A percentile compares a stretch with the other conserved stretches of the same genome.
These are phyloP conservation scores for Plectropomus leopardus DNA, from an alignment of 2,113 vertebrate genomes.

Conservation along the genomic window DNA sequence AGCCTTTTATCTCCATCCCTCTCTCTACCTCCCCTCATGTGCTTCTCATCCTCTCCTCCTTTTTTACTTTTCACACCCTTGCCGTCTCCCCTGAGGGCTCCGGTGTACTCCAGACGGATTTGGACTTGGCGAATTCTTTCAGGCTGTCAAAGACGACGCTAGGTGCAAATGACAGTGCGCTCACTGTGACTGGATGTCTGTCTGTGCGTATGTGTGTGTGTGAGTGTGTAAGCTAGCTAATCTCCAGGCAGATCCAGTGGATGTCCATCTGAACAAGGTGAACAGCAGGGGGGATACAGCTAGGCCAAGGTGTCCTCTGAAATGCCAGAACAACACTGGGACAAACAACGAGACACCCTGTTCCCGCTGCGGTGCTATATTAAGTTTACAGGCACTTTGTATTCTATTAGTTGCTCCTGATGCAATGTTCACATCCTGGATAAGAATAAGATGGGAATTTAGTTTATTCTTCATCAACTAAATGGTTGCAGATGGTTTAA, in stretches of 20 bases:
- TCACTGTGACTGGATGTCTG: background rate
- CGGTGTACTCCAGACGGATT: slow-evolving; percentile 18
- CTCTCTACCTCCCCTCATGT: background rate
- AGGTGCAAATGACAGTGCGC: slow-evolving; percentile 34
- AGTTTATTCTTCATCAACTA: background rate
- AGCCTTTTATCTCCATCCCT: slow-evolving; percentile 32
- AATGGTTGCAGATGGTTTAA: background rate
- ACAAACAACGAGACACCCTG: slow-evolving; percentile 3
- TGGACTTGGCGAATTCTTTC: slow-evolving; percentile 42
- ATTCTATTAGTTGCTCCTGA: background rate
- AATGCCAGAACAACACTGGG: slow-evolving; percentile 31
- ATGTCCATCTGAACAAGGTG: slow-evolving; percentile 49
- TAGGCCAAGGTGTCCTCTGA: slow-evolving; percentile 31
- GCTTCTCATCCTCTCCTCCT: background rate
- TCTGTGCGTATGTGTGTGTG: slow-evolving; percentile 14
- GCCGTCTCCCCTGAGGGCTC: slow-evolving; percentile 8
- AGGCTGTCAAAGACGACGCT: slow-evolving; percentile 41
- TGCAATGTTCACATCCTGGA: background rate
- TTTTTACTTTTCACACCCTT: slow-evolving; percentile 42
- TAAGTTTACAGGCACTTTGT: background rate
- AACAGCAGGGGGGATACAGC: slow-evolving; percentile 1
- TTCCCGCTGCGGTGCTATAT: background rate
- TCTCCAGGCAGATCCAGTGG: slow-evolving; percentile 34
- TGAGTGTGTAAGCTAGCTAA: slow-evolving; percentile 40
- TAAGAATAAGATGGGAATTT: background rate